phyloP scores from a whole-genome alignment of 2,113 vertebrate species.

The Hepsetus odoe region DNA sequence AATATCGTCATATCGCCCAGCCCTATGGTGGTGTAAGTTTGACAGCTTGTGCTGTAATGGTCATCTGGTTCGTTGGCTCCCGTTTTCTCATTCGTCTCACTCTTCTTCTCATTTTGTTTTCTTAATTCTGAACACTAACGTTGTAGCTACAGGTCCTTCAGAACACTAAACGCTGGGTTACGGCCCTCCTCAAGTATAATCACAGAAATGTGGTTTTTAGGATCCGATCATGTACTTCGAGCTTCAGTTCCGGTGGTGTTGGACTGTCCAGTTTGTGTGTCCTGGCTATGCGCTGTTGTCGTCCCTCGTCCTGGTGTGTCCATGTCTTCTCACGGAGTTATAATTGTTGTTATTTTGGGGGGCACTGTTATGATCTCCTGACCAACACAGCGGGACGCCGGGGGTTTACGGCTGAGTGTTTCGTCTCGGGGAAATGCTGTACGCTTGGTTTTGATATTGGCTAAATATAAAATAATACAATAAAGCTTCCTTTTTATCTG shows the following conservation, averaged over 20 bases:
- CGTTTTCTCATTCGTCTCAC: no score
- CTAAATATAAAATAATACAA: not conserved
- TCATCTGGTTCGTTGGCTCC: not conserved
- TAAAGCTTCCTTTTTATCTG: conserved; percentile 9
- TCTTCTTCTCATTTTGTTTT: no score
- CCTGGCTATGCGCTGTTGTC: conserved; percentile 9
- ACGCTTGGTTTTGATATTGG: conserved; percentile 4
- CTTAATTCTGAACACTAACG: not conserved
- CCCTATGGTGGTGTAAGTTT: no score
- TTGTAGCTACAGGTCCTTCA: not conserved
- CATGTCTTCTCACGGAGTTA: not conserved
- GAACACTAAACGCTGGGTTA: not conserved
- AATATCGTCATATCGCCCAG: no score
- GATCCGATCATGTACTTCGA: conserved; percentile 14
- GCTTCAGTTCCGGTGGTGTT: conserved; percentile 2
- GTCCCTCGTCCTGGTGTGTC: conserved; percentile 22
- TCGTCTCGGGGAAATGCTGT: not conserved
- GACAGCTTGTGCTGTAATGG: not conserved
- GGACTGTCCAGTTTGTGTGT: conserved; percentile 29
- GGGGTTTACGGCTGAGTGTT: not conserved
- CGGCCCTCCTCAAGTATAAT: not conserved
- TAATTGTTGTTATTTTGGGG: not conserved
- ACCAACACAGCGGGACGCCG: conserved; percentile 35
- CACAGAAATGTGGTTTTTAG: not conserved
- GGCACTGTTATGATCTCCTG: conserved; percentile 9